phyloP scores from a whole-genome alignment of 2,888 invertebrate genomes.

The Harpalus rubripes region DNA sequence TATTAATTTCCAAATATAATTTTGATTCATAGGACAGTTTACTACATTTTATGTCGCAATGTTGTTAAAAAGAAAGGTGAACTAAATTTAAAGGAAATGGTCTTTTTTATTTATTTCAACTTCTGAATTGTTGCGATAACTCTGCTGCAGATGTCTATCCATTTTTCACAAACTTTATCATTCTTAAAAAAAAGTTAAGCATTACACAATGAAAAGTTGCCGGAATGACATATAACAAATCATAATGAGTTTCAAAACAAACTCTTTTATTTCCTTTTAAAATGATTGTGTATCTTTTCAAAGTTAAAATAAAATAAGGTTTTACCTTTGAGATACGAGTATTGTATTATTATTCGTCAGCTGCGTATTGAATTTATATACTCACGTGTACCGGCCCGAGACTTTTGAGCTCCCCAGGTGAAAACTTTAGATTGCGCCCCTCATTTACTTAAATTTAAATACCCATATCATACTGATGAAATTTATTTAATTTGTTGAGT shows the following conservation, averaged over 20 bases:
- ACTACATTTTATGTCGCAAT: not conserved
- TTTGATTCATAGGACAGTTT: not conserved
- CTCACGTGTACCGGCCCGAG: not conserved
- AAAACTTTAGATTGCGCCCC: too few relatives aligned
- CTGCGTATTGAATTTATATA: conserved; percentile 14
- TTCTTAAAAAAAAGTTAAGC: conserved; percentile 12
- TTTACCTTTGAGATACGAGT: conserved; percentile 6
- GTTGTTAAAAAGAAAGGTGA: not conserved
- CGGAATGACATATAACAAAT: conserved; percentile 25
- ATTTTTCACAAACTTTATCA: conserved; percentile 39
- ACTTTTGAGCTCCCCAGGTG: too few relatives aligned
- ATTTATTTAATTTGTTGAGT: too few relatives aligned
- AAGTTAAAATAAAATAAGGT: not conserved
- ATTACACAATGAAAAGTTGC: conserved; percentile 30
- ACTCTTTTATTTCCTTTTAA: conserved; percentile 34
- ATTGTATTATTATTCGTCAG: conserved; percentile 11
- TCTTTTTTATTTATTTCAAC: conserved; percentile 13
- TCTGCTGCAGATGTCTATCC: conserved; percentile 21
- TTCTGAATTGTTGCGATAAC: conserved; percentile 16
- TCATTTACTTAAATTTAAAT: too few relatives aligned
- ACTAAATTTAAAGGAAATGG: conserved; percentile 6
- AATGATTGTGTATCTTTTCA: conserved; percentile 30
- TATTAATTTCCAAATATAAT: too few relatives aligned
- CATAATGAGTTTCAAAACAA: conserved; percentile 33
- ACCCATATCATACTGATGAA: too few relatives aligned